These are phyloP conservation scores for Drosophila trapezifrons DNA, from an alignment of 1,140 invertebrate genomes.

Conservation along the genomic window DNA sequence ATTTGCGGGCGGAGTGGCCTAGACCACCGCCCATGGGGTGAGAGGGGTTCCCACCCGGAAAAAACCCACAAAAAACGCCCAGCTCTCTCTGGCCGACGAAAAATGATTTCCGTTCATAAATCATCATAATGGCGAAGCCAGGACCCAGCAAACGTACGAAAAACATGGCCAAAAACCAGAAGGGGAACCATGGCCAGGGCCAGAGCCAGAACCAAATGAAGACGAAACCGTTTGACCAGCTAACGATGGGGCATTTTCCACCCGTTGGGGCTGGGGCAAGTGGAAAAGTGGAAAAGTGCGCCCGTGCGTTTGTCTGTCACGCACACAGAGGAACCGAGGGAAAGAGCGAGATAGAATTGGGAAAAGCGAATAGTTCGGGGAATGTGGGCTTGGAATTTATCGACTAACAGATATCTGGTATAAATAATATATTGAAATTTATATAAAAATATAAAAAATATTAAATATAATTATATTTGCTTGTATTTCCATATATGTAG, in stretches of 20 bases:
- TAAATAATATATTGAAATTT: background rate
- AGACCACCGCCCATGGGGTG: background rate
- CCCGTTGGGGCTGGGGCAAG: background rate
- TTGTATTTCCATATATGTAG: too few relatives aligned
- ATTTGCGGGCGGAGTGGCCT: slow-evolving; percentile 34
- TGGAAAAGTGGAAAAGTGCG: slow-evolving; percentile 37
- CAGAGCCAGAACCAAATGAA: slow-evolving; percentile 63
- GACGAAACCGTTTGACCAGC: slow-evolving; percentile 73
- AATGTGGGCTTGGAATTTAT: slow-evolving; percentile 8
- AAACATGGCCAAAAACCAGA: slow-evolving; percentile 8
- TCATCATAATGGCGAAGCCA: slow-evolving; percentile 70
- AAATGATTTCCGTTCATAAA: slow-evolving; percentile 80
- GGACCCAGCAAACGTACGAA: slow-evolving; percentile 36
- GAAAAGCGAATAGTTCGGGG: background rate
- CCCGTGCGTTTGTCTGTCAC: slow-evolving; percentile 59
- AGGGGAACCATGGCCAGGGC: background rate
- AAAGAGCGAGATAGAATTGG: background rate
- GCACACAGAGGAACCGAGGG: slow-evolving; percentile 45
- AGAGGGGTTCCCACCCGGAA: background rate
- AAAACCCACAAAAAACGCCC: slow-evolving; percentile 20
- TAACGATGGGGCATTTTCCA: slow-evolving; percentile 31
- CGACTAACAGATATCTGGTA: slow-evolving; percentile 17
- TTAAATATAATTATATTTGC: background rate
- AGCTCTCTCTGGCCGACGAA: slow-evolving; percentile 29
- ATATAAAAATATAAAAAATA: background rate